Conservation (phyloP, 2,797 vertebrate genomes). For the Alauda arvensis region DNA sequence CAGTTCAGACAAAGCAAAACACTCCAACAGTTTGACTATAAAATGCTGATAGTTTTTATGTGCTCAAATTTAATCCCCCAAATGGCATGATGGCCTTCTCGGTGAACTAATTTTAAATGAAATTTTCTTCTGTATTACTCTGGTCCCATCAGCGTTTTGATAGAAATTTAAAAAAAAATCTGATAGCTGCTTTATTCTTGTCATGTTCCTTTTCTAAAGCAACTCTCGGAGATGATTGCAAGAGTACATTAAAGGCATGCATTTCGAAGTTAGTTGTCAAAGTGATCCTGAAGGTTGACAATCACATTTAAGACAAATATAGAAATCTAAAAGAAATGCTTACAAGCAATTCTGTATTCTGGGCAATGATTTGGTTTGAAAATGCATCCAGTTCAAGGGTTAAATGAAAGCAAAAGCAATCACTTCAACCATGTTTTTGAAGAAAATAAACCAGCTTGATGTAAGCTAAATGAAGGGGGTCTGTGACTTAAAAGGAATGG, state of each 20-base stretch:
- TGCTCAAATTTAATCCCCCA: slow-evolving; percentile 44
- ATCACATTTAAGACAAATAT: slow-evolving; percentile 47
- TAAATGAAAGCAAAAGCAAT: slow-evolving; percentile 73
- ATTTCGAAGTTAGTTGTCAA: slow-evolving; percentile 51
- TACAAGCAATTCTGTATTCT: background rate
- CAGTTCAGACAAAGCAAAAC: slow-evolving; percentile 55
- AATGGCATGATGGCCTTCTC: slow-evolving; percentile 25
- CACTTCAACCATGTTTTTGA: slow-evolving; percentile 71
- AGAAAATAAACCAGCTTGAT: slow-evolving; percentile 77
- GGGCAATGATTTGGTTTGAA: slow-evolving; percentile 39
- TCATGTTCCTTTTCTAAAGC: slow-evolving; percentile 36
- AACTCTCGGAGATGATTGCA: slow-evolving; percentile 30
- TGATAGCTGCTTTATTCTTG: slow-evolving; percentile 29
- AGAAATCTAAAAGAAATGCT: slow-evolving; percentile 48
- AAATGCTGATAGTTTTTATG: slow-evolving; percentile 39
- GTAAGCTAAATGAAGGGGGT: slow-evolving; percentile 72
- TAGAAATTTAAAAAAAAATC: background rate
- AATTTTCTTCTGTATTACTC: slow-evolving; percentile 36
- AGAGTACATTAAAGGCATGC: slow-evolving; percentile 53
- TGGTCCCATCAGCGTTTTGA: slow-evolving; percentile 4
- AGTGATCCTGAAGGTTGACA: slow-evolving; percentile 45
- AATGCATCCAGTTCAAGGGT: slow-evolving; percentile 68
- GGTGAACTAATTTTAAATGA: slow-evolving; percentile 44
- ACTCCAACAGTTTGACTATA: slow-evolving; percentile 40
- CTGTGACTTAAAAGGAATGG: slow-evolving; percentile 76